Percentiles rank a stretch among this genome's conserved stretches.
Conservation (phyloP, 2,888 invertebrate species). For the Lepidocyrtoides sp. region DNA sequence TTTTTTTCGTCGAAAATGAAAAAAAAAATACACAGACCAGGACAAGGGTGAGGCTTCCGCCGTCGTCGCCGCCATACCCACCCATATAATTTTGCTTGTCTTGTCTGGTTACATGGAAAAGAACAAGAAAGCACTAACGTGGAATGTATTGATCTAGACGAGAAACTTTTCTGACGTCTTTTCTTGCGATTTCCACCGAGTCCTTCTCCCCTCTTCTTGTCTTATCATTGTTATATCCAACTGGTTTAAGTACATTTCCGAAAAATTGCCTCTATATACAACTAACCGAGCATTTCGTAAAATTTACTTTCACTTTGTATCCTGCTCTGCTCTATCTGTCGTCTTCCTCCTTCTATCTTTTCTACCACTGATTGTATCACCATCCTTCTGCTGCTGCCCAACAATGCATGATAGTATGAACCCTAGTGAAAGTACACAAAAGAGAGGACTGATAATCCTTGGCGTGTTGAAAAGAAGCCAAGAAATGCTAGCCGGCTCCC, state of each 20-base stretch:
- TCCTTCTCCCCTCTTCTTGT: constrained; percentile 8
- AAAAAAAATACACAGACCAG: constrained; percentile 46
- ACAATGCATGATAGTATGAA: background rate
- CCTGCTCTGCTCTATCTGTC: background rate
- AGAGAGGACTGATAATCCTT: constrained; percentile 16
- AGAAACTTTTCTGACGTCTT: constrained; percentile 83
- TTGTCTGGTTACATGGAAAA: constrained; percentile 10
- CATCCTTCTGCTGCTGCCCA: background rate
- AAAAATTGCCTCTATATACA: background rate
- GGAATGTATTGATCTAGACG: constrained; percentile 74
- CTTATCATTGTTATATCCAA: background rate
- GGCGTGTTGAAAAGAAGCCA: constrained; percentile 41
- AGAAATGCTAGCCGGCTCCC: constrained; percentile 64
- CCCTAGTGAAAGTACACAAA: constrained; percentile 33
- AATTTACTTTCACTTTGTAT: constrained; percentile 14
- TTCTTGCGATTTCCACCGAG: constrained; percentile 81
- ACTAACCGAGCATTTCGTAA: background rate
- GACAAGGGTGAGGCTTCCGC: constrained; percentile 78
- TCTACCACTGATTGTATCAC: background rate
- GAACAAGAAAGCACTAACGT: constrained; percentile 14
- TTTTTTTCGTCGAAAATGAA: background rate
- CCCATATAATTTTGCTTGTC: constrained; percentile 31
- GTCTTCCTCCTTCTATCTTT: background rate
- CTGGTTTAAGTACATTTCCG: background rate
- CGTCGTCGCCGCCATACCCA: constrained; percentile 49